Percentiles rank a stretch among this genome's conserved stretches.
Evolutionary conservation across 2,888 invertebrate species (phyloP).

Genomic region (Synanthedon andrenaeformis): DNA sequence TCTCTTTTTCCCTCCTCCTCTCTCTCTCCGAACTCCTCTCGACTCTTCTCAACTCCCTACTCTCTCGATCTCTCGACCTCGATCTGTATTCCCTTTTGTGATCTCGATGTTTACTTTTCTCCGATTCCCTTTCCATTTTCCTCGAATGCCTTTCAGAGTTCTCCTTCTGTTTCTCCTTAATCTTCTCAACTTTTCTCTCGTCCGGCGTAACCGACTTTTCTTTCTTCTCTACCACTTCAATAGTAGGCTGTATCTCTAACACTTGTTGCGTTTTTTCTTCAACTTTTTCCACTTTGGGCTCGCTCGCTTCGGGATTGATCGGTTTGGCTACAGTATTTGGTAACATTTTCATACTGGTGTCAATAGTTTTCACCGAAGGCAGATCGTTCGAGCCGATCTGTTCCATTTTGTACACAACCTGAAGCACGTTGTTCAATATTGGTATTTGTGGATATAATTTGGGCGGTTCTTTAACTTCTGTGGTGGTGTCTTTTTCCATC

Average conservation of each 20-base stretch:
- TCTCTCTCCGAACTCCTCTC: constrained; percentile 18
- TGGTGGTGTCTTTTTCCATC: constrained; percentile 10
- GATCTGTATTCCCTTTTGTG: constrained; percentile 35
- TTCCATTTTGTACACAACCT: constrained; percentile 50
- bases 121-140: constrained; percentile 17
- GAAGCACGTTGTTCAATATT: constrained; percentile 28
- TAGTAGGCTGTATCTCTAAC: background rate
- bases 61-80: constrained; percentile 22
- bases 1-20: constrained; percentile 23
- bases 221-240: constrained; percentile 2
- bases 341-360: constrained; percentile 5
- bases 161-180: constrained; percentile 9
- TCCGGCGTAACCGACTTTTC: constrained; percentile 9
- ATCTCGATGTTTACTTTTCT: constrained; percentile 33
- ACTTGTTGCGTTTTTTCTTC: background rate
- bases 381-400: constrained; percentile 15
- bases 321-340: background rate
- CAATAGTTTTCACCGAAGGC: constrained; percentile 9
- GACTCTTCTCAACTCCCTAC: constrained; percentile 18
- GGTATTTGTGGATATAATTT: constrained; percentile 16
- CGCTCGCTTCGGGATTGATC: constrained; percentile 7
- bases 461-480: constrained; percentile 14
- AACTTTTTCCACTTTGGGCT: background rate
- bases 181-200: constrained; percentile 11
- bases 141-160: constrained; percentile 9